Conservation (phyloP, 2,797 vertebrate species). For the Labroides dimidiatus region DNA sequence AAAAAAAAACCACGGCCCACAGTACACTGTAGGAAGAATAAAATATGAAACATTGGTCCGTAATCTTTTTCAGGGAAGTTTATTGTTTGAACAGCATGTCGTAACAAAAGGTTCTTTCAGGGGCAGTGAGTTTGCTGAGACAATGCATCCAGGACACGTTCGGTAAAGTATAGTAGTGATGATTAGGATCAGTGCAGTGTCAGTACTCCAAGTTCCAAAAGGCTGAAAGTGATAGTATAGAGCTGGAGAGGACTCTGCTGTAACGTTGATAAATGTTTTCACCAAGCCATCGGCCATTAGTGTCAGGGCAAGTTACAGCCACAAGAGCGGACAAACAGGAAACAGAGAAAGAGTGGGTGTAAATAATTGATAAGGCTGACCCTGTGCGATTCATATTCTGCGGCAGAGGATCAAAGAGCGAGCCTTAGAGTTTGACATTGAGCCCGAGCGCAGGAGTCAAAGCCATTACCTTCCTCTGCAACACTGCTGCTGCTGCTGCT, state of each 20-base stretch:
- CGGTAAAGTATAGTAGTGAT: slow-evolving; percentile 44
- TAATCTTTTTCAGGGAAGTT: background rate
- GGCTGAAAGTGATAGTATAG: slow-evolving; percentile 69
- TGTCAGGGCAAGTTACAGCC: slow-evolving; percentile 81
- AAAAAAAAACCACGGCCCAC: too few relatives aligned
- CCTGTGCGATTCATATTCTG: slow-evolving; percentile 78
- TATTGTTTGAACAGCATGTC: background rate
- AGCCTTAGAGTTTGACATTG: slow-evolving; percentile 77
- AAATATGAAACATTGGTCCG: background rate
- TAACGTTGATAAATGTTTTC: slow-evolving; percentile 82
- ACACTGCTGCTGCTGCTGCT: slow-evolving; percentile 37
- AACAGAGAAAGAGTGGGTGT: slow-evolving; percentile 74
- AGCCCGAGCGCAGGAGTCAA: slow-evolving; percentile 75
- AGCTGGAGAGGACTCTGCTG: slow-evolving; percentile 65
- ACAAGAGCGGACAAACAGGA: slow-evolving; percentile 79
- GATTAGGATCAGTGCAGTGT: slow-evolving; percentile 77
- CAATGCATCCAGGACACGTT: slow-evolving; percentile 28
- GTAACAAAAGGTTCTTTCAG: slow-evolving; percentile 42
- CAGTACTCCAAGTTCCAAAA: slow-evolving; percentile 67
- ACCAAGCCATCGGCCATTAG: slow-evolving; percentile 77
- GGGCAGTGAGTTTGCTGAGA: slow-evolving; percentile 36
- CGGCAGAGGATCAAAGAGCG: slow-evolving; percentile 76
- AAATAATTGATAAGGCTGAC: slow-evolving; percentile 85
- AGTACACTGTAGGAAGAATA: background rate
- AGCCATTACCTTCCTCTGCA: slow-evolving; percentile 69